Evolutionary conservation across 2,888 invertebrate genomes (phyloP).

Genomic region (Tribolium freemani): DNA sequence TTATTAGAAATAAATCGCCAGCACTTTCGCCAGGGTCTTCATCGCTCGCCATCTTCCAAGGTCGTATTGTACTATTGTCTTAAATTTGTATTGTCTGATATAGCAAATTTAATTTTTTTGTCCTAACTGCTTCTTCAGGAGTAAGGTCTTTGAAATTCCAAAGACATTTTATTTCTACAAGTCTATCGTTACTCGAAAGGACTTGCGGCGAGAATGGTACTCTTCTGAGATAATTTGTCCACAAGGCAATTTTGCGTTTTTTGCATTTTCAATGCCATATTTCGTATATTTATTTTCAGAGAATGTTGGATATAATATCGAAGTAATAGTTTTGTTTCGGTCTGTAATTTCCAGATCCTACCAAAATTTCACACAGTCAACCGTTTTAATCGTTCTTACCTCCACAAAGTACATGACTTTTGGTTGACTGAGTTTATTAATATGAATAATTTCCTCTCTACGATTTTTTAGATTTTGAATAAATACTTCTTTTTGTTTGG

Average conservation of each 20-base stretch:
- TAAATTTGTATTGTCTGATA: too few relatives aligned
- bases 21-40: background rate
- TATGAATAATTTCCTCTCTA: too few relatives aligned
- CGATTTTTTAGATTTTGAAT: background rate
- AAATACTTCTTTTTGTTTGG: background rate
- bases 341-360: background rate
- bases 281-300: background rate
- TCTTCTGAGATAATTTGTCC: background rate
- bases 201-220: background rate
- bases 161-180: background rate
- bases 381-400: background rate
- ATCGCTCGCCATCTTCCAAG: background rate
- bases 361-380: background rate
- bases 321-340: background rate
- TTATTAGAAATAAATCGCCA: background rate
- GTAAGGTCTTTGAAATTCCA: background rate
- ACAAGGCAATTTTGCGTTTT: background rate
- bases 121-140: background rate
- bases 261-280: background rate
- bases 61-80: too few relatives aligned
- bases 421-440: background rate
- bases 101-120: background rate
- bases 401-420: background rate
- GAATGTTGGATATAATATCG: background rate
- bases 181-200: background rate